Evolutionary conservation across 2,888 invertebrate species (phyloP).

Genomic region (Norana najaformis): DNA sequence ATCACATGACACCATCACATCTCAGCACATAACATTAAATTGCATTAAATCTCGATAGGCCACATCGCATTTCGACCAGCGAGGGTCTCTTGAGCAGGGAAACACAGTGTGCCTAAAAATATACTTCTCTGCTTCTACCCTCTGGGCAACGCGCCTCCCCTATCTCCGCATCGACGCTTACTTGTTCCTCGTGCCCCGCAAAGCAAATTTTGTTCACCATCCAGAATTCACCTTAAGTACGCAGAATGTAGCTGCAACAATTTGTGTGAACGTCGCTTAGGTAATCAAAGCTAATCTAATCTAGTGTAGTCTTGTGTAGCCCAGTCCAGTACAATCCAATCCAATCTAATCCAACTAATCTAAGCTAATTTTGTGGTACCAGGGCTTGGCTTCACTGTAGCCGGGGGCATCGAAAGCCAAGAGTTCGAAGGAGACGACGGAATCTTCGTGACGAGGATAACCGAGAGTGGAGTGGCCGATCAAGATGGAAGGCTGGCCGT

Average conservation of each 20-base stretch:
- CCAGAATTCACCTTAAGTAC: not conserved
- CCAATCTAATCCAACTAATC: no score
- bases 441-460: conserved; percentile 26
- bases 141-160: not conserved
- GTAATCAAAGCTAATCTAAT: not conserved
- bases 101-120: no score
- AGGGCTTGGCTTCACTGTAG: conserved; percentile 28
- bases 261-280: no score
- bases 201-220: not conserved
- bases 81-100: no score
- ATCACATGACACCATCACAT: not conserved
- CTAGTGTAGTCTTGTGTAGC: not conserved
- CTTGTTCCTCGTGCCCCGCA: no score
- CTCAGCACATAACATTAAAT: no score
- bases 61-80: no score
- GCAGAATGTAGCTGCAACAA: no score
- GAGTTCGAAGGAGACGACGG: conserved; percentile 25
- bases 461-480: not conserved
- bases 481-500: conserved; percentile 13
- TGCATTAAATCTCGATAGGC: no score
- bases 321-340: no score
- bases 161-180: not conserved
- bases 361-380: not conserved
- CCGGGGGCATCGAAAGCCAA: conserved; percentile 18
- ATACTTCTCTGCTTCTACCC: not conserved